A percentile compares a stretch with the other conserved stretches of the same genome.
These are phyloP conservation scores for Clarias fuscus DNA, from an alignment of 2,797 vertebrate species.

Conservation along the genomic window DNA sequence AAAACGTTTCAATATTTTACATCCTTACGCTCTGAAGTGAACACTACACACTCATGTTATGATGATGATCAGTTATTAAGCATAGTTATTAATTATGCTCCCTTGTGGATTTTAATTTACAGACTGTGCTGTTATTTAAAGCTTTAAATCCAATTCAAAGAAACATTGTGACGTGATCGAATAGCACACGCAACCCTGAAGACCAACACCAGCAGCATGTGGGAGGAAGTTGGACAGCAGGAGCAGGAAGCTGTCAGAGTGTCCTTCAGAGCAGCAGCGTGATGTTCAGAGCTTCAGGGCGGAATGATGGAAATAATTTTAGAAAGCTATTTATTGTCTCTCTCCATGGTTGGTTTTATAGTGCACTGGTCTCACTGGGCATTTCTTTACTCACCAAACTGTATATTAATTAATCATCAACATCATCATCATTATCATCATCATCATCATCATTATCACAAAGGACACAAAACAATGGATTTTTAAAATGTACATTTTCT, in stretches of 20 bases:
- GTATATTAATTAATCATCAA: neutral
- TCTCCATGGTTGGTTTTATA: neutral
- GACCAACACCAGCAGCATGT: conserved; percentile 10
- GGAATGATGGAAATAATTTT: conserved; percentile 22
- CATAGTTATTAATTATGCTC: neutral
- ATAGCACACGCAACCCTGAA: neutral
- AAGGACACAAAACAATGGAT: too few species aligned
- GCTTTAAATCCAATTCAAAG: neutral
- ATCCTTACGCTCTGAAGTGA: neutral
- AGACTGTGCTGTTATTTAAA: neutral
- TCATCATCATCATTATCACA: too few species aligned
- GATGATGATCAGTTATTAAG: neutral
- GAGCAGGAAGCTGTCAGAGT: conserved; percentile 39
- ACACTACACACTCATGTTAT: neutral
- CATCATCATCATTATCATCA: too few species aligned
- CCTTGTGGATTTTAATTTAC: neutral
- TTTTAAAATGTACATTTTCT: too few species aligned
- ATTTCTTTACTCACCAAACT: neutral
- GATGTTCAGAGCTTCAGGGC: conserved; percentile 27
- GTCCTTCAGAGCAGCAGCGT: conserved; percentile 25
- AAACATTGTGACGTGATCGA: neutral
- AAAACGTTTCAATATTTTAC: neutral
- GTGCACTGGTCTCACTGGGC: neutral
- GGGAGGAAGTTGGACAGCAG: conserved; percentile 28
- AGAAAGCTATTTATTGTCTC: conserved; percentile 13